Percentiles rank a stretch among this genome's conserved stretches.
These are phyloP conservation scores for Gadus macrocephalus DNA, from an alignment of 2,113 vertebrate species.

Conservation along the genomic window DNA sequence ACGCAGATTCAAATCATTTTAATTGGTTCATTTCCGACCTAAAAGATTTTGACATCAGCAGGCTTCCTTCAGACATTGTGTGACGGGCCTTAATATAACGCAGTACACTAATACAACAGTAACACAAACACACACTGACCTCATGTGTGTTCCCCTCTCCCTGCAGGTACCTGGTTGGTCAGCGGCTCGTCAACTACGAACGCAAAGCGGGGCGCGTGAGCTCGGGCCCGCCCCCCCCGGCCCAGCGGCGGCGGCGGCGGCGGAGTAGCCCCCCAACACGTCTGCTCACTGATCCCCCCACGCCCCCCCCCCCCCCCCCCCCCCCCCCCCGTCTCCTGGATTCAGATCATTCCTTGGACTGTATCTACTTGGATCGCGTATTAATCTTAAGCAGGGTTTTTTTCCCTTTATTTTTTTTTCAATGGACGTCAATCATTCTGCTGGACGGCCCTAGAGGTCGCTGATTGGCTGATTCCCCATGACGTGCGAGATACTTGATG, in stretches of 20 bases:
- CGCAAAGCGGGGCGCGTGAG: slow-evolving; percentile 85
- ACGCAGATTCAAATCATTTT: too few relatives aligned
- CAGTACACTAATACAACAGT: too few relatives aligned
- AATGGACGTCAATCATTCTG: slow-evolving; percentile 42
- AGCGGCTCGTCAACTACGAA: slow-evolving; percentile 97
- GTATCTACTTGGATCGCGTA: slow-evolving; percentile 35
- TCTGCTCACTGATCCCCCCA: slow-evolving; percentile 20
- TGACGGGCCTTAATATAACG: too few relatives aligned
- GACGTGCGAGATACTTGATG: slow-evolving; percentile 44
- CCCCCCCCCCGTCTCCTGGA: slow-evolving; percentile 68
- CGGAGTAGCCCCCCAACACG: slow-evolving; percentile 65
- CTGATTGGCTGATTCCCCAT: slow-evolving; percentile 20
- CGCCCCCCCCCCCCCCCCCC: slow-evolving; percentile 63
- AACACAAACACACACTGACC: too few relatives aligned
- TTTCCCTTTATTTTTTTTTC: slow-evolving; percentile 20
- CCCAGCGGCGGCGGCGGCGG: slow-evolving; percentile 69
- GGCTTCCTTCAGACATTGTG: too few relatives aligned
- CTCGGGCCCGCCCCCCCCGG: slow-evolving; percentile 69
- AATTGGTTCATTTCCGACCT: too few relatives aligned
- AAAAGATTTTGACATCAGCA: too few relatives aligned
- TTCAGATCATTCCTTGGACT: slow-evolving; percentile 32
- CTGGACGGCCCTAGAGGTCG: slow-evolving; percentile 21
- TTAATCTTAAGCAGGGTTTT: slow-evolving; percentile 34
- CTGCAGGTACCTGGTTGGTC: slow-evolving; percentile 93
- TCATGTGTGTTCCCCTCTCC: slow-evolving; percentile 3